Conservation (phyloP, 2,888 invertebrate species). For the Nymphalis urticae region DNA sequence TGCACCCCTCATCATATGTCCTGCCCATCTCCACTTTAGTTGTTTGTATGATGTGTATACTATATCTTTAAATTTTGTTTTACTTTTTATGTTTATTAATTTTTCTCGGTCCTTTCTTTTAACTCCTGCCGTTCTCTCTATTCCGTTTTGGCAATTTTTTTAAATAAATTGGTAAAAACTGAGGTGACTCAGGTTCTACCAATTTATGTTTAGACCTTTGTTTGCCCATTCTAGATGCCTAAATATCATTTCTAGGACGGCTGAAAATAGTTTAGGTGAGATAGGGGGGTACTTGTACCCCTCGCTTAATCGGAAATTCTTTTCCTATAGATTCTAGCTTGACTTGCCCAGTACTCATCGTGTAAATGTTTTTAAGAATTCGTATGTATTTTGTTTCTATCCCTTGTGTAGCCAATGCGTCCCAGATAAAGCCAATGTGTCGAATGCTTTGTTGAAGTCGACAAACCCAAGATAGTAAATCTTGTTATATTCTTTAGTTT, state of each 20-base stretch:
- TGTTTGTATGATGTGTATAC: slow-evolving; percentile 8
- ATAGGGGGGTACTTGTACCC: slow-evolving; percentile 26
- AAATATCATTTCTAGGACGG: slow-evolving; percentile 16
- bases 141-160: slow-evolving; percentile 9
- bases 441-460: too few species aligned
- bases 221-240: background rate
- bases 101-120: too few species aligned
- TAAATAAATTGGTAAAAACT: slow-evolving; percentile 11
- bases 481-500: too few species aligned
- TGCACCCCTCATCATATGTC: slow-evolving; percentile 32
- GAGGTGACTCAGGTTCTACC: slow-evolving; percentile 26
- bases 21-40: slow-evolving; percentile 32
- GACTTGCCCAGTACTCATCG: slow-evolving; percentile 35
- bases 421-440: background rate
- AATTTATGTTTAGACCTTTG: slow-evolving; percentile 22
- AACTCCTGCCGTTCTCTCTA: too few species aligned
- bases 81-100: too few species aligned
- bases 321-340: slow-evolving; percentile 39
- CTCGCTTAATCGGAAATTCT: slow-evolving; percentile 22
- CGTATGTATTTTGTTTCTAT: slow-evolving; percentile 35
- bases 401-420: background rate
- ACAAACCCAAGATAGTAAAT: too few species aligned
- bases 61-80: slow-evolving; percentile 25
- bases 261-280: slow-evolving; percentile 24
- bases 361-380: slow-evolving; percentile 38